Base-by-base conservation (phyloP, 2,113 vertebrate species). In the Halcyon malimbica region DNA sequence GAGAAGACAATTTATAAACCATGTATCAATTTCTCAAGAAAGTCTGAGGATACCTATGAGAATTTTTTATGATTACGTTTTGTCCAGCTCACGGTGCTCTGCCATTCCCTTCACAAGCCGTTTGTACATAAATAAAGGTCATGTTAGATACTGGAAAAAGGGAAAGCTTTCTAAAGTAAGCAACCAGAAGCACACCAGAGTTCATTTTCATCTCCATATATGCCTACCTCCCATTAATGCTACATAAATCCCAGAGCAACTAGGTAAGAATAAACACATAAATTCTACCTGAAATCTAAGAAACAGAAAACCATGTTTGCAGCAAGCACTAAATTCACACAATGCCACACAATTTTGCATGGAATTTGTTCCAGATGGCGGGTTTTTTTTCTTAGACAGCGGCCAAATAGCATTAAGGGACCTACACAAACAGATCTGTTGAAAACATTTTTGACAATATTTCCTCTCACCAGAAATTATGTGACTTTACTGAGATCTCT, bases 281-380 rank as follows among this genome's bases (percentile, higher is more conserved):
- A 13, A 48, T 88, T 90, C 93, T 83, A 95, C 87, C 68, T 75
- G 39, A 75, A 93, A 90, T 51, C 74, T 67, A 50, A 83, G 82
- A 86, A 88, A 3, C 23, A 70, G 42, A 92, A 86, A 94, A 20
- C 4, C 6, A 18, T 48, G 17, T 62, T 85, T 96, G 33, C 56
- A 63, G 54, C 1, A 1, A 83, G 19, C 50, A 74, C 46, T 74
- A 37, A 59, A 76, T 39, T 94, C 63, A 29, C 16, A 69, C 37
- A 83, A 44, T 35, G 19, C 44, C 39, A 54, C 6, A 11, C 11
- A 65, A 50, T 70, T 90, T 63, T 70, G 16, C 2, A 4, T 25
- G 25, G 11, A 81, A 83, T 24, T 69, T 83, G 80, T 65, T 96
- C 28, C 63, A 74, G 25, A 24, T 42, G 13, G 53, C 20, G 44